Percentiles rank a stretch among this genome's conserved stretches.
Conservation (phyloP, 2,888 invertebrate species). For the Drosophila sordidula region DNA sequence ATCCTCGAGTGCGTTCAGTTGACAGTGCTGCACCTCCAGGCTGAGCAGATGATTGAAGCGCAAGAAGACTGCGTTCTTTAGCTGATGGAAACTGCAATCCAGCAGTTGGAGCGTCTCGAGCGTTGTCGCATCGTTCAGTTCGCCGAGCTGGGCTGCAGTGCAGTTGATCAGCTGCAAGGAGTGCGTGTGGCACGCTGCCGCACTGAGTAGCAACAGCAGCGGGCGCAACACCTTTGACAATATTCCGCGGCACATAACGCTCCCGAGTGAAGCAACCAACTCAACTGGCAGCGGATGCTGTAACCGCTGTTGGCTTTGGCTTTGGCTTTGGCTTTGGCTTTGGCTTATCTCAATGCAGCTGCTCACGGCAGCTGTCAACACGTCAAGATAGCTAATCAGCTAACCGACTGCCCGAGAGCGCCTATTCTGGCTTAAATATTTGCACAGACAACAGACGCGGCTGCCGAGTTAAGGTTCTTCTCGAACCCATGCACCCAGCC, state of each 20-base stretch:
- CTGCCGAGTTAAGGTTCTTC: constrained; percentile 1
- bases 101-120: constrained; percentile 62
- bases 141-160: constrained; percentile 45
- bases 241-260: constrained; percentile 38
- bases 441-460: constrained; percentile 32
- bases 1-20: constrained; percentile 70
- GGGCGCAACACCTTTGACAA: constrained; percentile 23
- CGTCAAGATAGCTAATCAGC: constrained; percentile 74
- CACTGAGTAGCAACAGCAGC: constrained; percentile 9
- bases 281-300: constrained; percentile 4
- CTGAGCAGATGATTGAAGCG: constrained; percentile 65
- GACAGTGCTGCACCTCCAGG: constrained; percentile 78
- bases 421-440: constrained; percentile 54
- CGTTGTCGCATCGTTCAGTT: constrained; percentile 34
- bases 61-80: constrained; percentile 81
- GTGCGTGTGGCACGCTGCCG: constrained; percentile 7
- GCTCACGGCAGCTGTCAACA: constrained; percentile 51
- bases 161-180: constrained; percentile 60
- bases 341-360: constrained; percentile 73
- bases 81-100: constrained; percentile 72
- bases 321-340: constrained; percentile 44
- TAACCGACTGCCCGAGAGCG: constrained; percentile 35
- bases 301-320: constrained; percentile 19
- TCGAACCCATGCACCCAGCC: too few species aligned
- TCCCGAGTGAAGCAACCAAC: constrained; percentile 40